These are phyloP conservation scores for Paedocypris sp. DNA, from an alignment of 2,113 vertebrate species.

Conservation along the genomic window DNA sequence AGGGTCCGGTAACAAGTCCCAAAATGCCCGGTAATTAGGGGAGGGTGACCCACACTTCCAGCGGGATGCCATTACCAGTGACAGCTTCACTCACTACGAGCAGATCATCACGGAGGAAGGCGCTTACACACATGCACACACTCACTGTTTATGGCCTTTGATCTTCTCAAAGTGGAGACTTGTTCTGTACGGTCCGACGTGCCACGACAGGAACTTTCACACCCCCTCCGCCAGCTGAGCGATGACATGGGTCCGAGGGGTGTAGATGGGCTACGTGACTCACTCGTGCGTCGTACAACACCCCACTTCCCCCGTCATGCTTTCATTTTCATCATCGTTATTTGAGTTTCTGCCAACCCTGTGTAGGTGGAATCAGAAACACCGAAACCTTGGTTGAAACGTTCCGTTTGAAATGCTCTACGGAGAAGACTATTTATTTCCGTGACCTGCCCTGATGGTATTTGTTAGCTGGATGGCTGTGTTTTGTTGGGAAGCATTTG, in stretches of 20 bases:
- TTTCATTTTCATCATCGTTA: not conserved
- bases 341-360: slow-evolving; percentile 11
- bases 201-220: slow-evolving; percentile 46
- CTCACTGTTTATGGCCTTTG: slow-evolving; percentile 34
- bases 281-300: slow-evolving; percentile 22
- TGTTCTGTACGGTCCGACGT: slow-evolving; percentile 43
- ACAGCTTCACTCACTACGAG: slow-evolving; percentile 49
- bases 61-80: slow-evolving; percentile 41
- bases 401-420: too few species aligned
- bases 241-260: slow-evolving; percentile 36
- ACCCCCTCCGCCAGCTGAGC: slow-evolving; percentile 30
- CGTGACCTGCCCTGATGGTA: not conserved
- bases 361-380: slow-evolving; percentile 4
- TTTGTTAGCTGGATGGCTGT: not conserved
- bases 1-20: slow-evolving; percentile 39
- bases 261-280: slow-evolving; percentile 52
- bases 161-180: slow-evolving; percentile 31
- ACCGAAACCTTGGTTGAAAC: not conserved
- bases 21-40: slow-evolving; percentile 45
- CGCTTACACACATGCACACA: slow-evolving; percentile 17
- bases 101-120: not conserved
- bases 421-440: too few species aligned
- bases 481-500: not conserved
- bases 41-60: slow-evolving; percentile 38
- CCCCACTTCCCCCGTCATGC: not conserved